A percentile compares a stretch with the other conserved stretches of the same genome.
phyloP scores from a whole-genome alignment of 2,888 invertebrate species.

The Enchytraeus crypticus region DNA sequence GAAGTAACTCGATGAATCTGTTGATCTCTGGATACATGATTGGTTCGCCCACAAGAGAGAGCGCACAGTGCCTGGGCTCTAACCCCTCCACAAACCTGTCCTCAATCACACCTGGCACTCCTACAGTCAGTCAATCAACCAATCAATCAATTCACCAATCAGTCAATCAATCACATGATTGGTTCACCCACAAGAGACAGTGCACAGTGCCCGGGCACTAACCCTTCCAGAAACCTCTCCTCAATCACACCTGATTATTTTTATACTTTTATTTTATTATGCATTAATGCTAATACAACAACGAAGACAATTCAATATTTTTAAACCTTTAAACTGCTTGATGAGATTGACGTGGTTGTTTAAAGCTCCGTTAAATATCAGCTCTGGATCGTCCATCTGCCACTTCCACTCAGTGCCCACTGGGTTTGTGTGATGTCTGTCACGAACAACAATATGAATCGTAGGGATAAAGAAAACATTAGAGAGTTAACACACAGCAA shows the following conservation, averaged over 20 bases:
- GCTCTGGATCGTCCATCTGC: slow-evolving; percentile 55
- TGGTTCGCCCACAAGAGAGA: slow-evolving; percentile 57
- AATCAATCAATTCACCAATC: neutral
- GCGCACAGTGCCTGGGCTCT: slow-evolving; percentile 53
- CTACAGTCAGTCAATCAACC: slow-evolving; percentile 32
- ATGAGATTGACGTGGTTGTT: slow-evolving; percentile 54
- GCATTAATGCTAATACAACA: no score
- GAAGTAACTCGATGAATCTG: slow-evolving; percentile 51
- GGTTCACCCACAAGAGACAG: slow-evolving; percentile 57
- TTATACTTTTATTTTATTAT: neutral
- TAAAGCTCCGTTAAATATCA: slow-evolving; percentile 53
- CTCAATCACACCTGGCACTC: slow-evolving; percentile 55
- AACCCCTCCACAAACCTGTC: slow-evolving; percentile 53
- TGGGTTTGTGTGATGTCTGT: slow-evolving; percentile 51
- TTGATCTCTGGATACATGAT: slow-evolving; percentile 59
- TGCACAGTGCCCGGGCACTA: slow-evolving; percentile 54
- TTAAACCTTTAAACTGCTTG: slow-evolving; percentile 48
- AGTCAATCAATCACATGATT: slow-evolving; percentile 45
- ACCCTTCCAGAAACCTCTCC: slow-evolving; percentile 52
- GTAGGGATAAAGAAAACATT: no score
- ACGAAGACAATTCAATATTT: neutral
- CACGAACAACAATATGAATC: neutral
- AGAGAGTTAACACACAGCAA: neutral
- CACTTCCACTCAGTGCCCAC: slow-evolving; percentile 59
- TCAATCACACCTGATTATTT: slow-evolving; percentile 52